Conservation (phyloP, 1,140 invertebrate genomes). For the Drosophila cardini region DNA sequence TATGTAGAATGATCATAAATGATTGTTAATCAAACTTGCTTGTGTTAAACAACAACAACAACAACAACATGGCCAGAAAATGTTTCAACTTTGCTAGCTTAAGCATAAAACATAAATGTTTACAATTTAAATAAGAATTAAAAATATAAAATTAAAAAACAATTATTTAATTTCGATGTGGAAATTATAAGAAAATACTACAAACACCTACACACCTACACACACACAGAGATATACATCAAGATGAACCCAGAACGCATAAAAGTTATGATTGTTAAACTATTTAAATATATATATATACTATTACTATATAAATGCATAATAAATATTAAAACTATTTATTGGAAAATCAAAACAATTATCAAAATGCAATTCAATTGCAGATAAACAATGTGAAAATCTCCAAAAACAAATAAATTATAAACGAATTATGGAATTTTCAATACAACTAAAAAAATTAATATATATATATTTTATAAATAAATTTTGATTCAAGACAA, state of each 20-base stretch:
- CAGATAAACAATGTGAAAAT: constrained; percentile 12
- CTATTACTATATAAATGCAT: constrained; percentile 19
- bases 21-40: constrained; percentile 16
- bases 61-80: constrained; percentile 30
- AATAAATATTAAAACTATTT: constrained; percentile 16
- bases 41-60: constrained; percentile 45
- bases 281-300: constrained; percentile 25
- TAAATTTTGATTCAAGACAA: constrained; percentile 22
- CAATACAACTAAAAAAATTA: constrained; percentile 2
- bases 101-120: constrained; percentile 61
- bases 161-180: constrained; percentile 42
- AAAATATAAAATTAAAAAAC: constrained; percentile 4
- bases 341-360: constrained; percentile 35
- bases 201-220: not conserved
- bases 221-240: constrained; percentile 7
- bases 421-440: constrained; percentile 7
- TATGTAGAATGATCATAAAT: constrained; percentile 27
- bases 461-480: constrained; percentile 29
- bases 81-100: constrained; percentile 58
- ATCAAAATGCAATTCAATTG: constrained; percentile 43
- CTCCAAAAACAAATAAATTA: constrained; percentile 13
- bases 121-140: constrained; percentile 54
- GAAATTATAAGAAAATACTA: constrained; percentile 31
- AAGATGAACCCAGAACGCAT: constrained; percentile 9
- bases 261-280: constrained; percentile 38